Base-by-base conservation (phyloP, 2,888 invertebrate species). In the Tuberolachnus salignus region DNA sequence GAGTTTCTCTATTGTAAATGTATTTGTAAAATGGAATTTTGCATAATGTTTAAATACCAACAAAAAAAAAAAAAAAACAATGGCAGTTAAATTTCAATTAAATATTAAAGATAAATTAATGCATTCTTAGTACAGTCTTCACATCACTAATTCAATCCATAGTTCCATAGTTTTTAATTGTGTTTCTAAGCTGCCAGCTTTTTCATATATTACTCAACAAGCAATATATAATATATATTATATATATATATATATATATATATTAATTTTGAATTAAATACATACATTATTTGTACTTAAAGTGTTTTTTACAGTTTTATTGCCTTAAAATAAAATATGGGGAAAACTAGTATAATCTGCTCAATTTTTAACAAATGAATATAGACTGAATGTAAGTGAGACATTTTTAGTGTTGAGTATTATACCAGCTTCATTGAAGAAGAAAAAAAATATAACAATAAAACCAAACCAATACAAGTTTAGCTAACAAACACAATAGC, bases 311-410 rank as follows among this genome's bases (percentile, higher is more conserved):
- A 26, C 23, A 23, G 59, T 26, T 59, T n/a, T 59, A 16, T 34
- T 34, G 3, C 6, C 34, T 34, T 34, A 34, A 34, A 53, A 11
- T 74, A 13, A 26, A 64, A 44, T 55, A 23, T 64, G 53, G 3
- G n/a, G 3, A 64, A 44, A 64, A 53, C 64, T 64, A 74, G 53
- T 53, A 26, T 53, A n/a, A 55, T 55, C 63, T 64, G 74, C 64
- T 74, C 74, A 74, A 74, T 73, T 57, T 64, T 75, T 67, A 51
- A 66, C 66, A 57, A 57, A 67, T n/a, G 57, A 53, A 21, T 46
- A 66, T 75, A 75, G 66, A 75, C 75, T 75, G 75, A 73, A 53
- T 53, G n/a, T 73, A 51, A 63, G 26, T 13, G 10, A 49, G 49
- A 72, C 23, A 13, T 34, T 14, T 49, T 49, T 44, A 59, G 57